Base-by-base conservation (phyloP, 1,140 invertebrate genomes). In the Drosophila dunni region DNA sequence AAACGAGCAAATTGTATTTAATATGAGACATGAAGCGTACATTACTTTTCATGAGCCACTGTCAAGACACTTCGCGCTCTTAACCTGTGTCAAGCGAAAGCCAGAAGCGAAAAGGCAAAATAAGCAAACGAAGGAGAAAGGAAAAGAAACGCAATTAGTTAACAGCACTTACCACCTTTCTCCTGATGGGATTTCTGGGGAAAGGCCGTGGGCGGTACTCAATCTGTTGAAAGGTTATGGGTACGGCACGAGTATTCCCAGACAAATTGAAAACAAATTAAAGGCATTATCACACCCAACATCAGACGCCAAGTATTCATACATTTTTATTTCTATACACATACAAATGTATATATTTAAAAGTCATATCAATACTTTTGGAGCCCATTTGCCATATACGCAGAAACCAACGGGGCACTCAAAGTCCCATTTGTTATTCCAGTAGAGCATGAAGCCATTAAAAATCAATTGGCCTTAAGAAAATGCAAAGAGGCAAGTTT, bases 391-490 rank as follows among this genome's bases (percentile, higher is more conserved):
- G 46, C 44, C 33, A 6, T 42, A 13, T 11, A 24, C 17, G 17
- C 0, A 40, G 45, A 50, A 68, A 79, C 45, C 15, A 17, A 24
- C 36, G 7, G 15, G 24, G 33, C 70, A 60, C 50, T 72, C 64
- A 56, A 67, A 61, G 29, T 50, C 51, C 57, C 61, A 61, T 73
- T 81, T 86, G 71, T 81, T 81, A 56, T 81, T 66, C 58, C 53
- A 76, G 46, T 60, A 38, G 34, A 76, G 67, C 63, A 70, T 81
- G 64, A 73, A 86, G 65, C 82, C 82, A 86, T 86, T 81, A 86
- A 86, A 82, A 81, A 75, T 86, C 82, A 86, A 86, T 86, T 82
- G 78, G 82, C 53, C 65, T 40, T 38, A 38, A 63, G 34, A 46
- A 76, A 72, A 81, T 79, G 67, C 64, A 79, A 86, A 86, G 82